phyloP scores from a whole-genome alignment of 2,113 vertebrate species.

The Oryzias woworae region DNA sequence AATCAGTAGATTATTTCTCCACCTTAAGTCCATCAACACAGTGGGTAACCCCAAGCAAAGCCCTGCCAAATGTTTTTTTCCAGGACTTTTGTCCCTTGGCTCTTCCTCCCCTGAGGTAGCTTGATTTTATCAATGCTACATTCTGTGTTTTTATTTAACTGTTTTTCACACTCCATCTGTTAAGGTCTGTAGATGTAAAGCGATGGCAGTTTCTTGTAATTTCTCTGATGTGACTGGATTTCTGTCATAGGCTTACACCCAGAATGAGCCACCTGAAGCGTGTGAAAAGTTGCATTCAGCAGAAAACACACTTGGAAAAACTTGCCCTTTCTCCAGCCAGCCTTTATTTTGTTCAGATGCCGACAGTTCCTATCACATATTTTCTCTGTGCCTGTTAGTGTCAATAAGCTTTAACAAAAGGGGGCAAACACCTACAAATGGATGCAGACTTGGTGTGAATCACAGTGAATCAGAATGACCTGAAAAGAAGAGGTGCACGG shows the following conservation, averaged over 20 bases:
- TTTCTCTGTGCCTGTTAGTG: conserved; percentile 52
- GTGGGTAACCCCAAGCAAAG: conserved; percentile 31
- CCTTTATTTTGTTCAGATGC: conserved; percentile 54
- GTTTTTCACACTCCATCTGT: conserved; percentile 67
- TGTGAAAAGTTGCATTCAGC: conserved; percentile 35
- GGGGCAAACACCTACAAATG: conserved; percentile 51
- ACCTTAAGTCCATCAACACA: conserved; percentile 58
- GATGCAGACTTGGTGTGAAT: conserved; percentile 39
- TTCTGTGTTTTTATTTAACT: conserved; percentile 47
- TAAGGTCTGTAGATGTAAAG: conserved; percentile 69
- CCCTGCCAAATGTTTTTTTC: conserved; percentile 56
- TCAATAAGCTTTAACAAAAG: conserved; percentile 51
- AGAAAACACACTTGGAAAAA: conserved; percentile 15
- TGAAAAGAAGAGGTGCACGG: conserved; percentile 34
- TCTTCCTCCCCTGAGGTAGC: background rate
- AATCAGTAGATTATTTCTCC: conserved; percentile 56
- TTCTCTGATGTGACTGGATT: conserved; percentile 54
- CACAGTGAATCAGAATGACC: conserved; percentile 46
- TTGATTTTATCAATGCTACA: conserved; percentile 27
- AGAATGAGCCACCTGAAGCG: conserved; percentile 42
- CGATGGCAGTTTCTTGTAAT: conserved; percentile 74
- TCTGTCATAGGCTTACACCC: conserved; percentile 33
- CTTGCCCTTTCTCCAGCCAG: conserved; percentile 30
- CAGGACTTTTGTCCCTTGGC: background rate
- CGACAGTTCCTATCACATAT: conserved; percentile 61